phyloP scores from a whole-genome alignment of 2,888 invertebrate species.

The Syrista parreyssii region DNA sequence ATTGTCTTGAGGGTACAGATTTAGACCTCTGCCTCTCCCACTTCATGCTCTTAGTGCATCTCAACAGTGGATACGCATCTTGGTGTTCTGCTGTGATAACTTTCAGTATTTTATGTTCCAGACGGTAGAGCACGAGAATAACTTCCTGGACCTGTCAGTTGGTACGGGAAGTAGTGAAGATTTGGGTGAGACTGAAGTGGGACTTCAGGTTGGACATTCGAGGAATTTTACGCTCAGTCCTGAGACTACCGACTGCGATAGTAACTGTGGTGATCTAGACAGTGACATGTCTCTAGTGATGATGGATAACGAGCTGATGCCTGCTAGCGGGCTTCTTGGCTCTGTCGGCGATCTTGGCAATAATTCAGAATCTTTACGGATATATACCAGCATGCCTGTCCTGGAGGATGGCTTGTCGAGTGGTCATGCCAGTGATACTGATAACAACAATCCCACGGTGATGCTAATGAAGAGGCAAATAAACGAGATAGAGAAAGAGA shows the following conservation, averaged over 20 bases:
- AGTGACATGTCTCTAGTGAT: conserved; percentile 85
- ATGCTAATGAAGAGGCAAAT: conserved; percentile 76
- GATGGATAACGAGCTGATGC: conserved; percentile 74
- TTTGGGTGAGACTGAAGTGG: conserved; percentile 74
- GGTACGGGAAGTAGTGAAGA: conserved; percentile 75
- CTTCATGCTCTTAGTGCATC: background rate
- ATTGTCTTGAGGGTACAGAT: background rate
- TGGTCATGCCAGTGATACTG: conserved; percentile 92
- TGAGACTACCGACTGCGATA: conserved; percentile 93
- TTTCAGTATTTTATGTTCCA: conserved; percentile 40
- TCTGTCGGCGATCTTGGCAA: conserved; percentile 71
- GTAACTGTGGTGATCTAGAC: conserved; percentile 86
- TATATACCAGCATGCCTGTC: conserved; percentile 87
- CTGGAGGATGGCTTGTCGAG: conserved; percentile 95
- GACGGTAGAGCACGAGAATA: conserved; percentile 70
- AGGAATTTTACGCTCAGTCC: conserved; percentile 91
- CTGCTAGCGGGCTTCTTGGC: conserved; percentile 60
- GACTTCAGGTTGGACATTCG: conserved; percentile 76
- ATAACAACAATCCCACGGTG: conserved; percentile 86
- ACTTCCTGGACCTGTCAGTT: conserved; percentile 72
- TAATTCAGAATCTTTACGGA: conserved; percentile 73
- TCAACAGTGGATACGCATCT: background rate
- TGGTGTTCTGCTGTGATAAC: background rate
- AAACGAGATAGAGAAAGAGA: conserved; percentile 78
- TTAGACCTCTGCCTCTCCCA: background rate